Percentiles rank a stretch among this genome's conserved stretches.
phyloP scores from a whole-genome alignment of 1,140 invertebrate genomes.

The Megathymus violae region DNA sequence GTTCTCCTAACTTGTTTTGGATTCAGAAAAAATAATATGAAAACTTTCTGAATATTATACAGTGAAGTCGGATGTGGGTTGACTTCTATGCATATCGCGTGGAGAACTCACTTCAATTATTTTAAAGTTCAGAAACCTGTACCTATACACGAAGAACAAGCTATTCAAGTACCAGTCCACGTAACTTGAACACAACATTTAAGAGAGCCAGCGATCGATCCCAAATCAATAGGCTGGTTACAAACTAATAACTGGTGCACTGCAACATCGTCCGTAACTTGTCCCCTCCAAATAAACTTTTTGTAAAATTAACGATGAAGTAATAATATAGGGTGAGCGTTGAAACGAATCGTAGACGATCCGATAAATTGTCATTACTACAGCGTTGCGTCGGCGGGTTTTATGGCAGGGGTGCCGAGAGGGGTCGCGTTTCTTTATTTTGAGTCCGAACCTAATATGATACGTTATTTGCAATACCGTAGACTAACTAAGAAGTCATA shows the following conservation, averaged over 20 bases:
- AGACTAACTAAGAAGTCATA: too few relatives aligned
- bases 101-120: too few relatives aligned
- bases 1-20: constrained; percentile 4
- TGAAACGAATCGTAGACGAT: constrained; percentile 12
- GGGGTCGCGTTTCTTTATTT: constrained; percentile 7
- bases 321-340: constrained; percentile 1
- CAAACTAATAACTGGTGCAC: too few relatives aligned
- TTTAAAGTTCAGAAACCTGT: too few relatives aligned
- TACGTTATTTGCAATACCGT: too few relatives aligned
- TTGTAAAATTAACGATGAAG: not conserved
- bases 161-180: too few relatives aligned
- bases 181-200: too few relatives aligned
- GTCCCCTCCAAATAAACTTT: not conserved
- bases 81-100: too few relatives aligned
- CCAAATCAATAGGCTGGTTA: too few relatives aligned
- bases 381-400: constrained; percentile 16
- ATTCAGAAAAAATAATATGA: constrained; percentile 8
- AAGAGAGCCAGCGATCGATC: too few relatives aligned
- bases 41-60: not conserved
- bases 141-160: too few relatives aligned
- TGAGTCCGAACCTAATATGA: not conserved
- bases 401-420: constrained; percentile 3
- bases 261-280: too few relatives aligned
- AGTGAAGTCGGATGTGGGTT: not conserved
- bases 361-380: constrained; percentile 14